Conservation (phyloP, 2,113 vertebrate genomes). For the Pomatostomus ruficeps region DNA sequence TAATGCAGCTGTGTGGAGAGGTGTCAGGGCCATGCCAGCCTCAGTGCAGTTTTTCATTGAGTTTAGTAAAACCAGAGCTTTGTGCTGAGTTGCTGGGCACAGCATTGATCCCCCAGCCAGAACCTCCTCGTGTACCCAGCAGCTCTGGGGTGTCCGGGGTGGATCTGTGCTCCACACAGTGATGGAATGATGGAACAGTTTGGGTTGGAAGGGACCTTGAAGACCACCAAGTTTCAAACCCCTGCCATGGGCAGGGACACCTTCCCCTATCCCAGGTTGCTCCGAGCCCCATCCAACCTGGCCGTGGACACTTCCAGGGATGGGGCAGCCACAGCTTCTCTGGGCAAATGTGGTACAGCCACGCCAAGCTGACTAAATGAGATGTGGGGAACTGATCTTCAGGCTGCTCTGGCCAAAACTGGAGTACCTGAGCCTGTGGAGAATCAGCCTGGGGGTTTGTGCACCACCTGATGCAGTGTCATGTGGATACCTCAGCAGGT, state of each 20-base stretch:
- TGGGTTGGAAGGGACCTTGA: background rate
- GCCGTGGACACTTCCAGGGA: background rate
- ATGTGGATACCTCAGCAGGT: background rate
- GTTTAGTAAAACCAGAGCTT: background rate
- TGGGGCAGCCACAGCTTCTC: background rate
- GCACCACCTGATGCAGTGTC: rapidly evolving
- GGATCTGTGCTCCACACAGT: background rate
- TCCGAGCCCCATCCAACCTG: rapidly evolving
- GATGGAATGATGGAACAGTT: background rate
- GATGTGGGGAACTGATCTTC: background rate
- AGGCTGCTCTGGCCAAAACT: background rate
- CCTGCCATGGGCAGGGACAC: background rate
- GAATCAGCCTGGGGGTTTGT: background rate
- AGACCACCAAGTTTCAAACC: background rate
- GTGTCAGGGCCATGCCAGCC: background rate
- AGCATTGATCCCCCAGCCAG: background rate
- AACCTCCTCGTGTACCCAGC: background rate
- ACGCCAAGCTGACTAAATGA: background rate
- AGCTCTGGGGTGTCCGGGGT: background rate
- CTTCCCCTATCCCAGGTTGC: background rate
- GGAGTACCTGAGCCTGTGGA: background rate
- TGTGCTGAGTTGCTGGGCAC: background rate
- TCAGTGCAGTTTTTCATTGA: background rate
- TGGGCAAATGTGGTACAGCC: background rate
- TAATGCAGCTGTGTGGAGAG: background rate